These are phyloP conservation scores for Gastracanthus pulcherrimus DNA, from an alignment of 2,888 invertebrate species.

Conservation along the genomic window DNA sequence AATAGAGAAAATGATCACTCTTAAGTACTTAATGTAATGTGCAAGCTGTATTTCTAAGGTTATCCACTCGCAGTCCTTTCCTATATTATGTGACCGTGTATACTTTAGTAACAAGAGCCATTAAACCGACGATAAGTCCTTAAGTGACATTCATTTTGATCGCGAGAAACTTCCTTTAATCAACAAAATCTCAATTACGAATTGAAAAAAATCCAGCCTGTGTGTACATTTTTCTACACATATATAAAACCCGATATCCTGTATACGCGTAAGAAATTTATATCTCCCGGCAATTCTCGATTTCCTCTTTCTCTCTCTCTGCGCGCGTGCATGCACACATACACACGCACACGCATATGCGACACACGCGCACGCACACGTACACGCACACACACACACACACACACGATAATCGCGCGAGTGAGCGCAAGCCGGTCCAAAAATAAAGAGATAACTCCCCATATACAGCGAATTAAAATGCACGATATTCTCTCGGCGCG, in stretches of 20 bases:
- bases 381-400: neutral
- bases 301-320: too few species aligned
- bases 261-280: neutral
- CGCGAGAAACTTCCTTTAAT: slow-evolving; percentile 13
- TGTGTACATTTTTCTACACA: neutral
- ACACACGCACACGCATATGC: neutral
- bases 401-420: neutral
- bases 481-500: neutral
- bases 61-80: neutral
- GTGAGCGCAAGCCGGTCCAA: neutral
- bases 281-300: neutral
- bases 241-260: neutral
- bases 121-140: neutral
- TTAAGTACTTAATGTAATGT: too few species aligned
- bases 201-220: neutral
- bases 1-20: too few species aligned
- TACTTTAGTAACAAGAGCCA: neutral
- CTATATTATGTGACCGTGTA: neutral
- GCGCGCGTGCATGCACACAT: too few species aligned
- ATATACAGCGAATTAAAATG: neutral
- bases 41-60: too few species aligned
- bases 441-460: neutral
- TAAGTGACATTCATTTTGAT: neutral
- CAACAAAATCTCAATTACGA: neutral
- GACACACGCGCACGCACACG: neutral